Evolutionary conservation across 2,797 vertebrate genomes (phyloP), one percentile per base, ranked within the genome.

Genomic region (Chelonia mydas): DNA sequence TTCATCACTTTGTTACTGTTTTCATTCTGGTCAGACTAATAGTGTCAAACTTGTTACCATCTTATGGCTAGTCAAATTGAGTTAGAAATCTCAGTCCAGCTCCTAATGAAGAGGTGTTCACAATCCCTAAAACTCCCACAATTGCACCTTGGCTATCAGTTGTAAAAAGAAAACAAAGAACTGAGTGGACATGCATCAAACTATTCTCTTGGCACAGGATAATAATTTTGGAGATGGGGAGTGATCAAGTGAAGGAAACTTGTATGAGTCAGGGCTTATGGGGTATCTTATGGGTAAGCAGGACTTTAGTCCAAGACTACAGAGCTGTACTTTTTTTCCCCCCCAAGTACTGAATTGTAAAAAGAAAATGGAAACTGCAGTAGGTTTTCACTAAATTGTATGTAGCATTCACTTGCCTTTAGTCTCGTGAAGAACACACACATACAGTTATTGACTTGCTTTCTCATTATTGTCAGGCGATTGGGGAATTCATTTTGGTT

Each of bases 401-500:
- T 11, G 1, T 72, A 12, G 21, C 76, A 41, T 11, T 83, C 3
- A 1, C 0, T 86, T 95, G 87, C 53, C 12, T 11, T 31, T 86
- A 88, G 5, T 4, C 68, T 86, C 47, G 7, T 79, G 68, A 92
- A 81, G 82, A 84, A 92, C 74, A n/a, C 55, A 15, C 74, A 3
- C 17, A 74, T 68, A 57, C 84, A 3, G 2, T 82, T 85, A 47
- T 89, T 15, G 49, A 28, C 31, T 33, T 21, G 0, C 1, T 93
- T 95, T 90, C 86, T 95, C 93, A 33, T 86, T 95, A 68, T 5
- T 96, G 41, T 94, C 92, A 99, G 99, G 97, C 99, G 37, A 99
- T 99, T 15, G 99, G 99, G 41, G 99, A 99, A 97, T 99, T 99
- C 97, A 99, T 99, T 97, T 95, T 99, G 98, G 99, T 99, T 59